Percentiles rank a stretch among this genome's conserved stretches.
Conservation (phyloP, 1,140 invertebrate genomes). For the Zaprionus ghesquierei region DNA sequence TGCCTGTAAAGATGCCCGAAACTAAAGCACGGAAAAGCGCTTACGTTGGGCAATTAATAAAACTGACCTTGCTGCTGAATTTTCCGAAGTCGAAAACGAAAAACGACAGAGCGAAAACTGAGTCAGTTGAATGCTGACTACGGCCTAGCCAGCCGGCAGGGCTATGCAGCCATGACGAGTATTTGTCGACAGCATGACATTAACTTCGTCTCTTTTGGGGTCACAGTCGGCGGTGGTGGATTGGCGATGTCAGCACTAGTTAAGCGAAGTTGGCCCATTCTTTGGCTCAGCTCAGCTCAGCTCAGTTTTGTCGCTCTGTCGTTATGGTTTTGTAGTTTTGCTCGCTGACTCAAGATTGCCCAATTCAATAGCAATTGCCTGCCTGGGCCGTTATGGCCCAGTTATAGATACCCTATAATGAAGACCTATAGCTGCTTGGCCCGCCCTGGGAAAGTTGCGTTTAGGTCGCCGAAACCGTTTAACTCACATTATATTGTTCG, state of each 20-base stretch:
- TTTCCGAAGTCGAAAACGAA: constrained; percentile 41
- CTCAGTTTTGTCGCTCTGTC: constrained; percentile 33
- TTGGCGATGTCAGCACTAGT: constrained; percentile 48
- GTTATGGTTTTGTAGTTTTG: constrained; percentile 62
- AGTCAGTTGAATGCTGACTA: too few species aligned
- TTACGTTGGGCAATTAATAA: constrained; percentile 66
- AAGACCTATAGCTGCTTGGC: not conserved
- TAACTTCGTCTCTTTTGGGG: constrained; percentile 73
- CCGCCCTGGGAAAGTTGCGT: not conserved
- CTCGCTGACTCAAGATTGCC: constrained; percentile 50
- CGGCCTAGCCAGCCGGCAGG: constrained; percentile 1
- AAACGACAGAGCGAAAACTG: constrained; percentile 32
- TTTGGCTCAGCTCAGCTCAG: constrained; percentile 41
- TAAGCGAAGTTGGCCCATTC: constrained; percentile 49
- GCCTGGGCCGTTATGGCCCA: constrained; percentile 20
- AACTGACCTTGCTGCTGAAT: constrained; percentile 73
- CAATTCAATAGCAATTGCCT: constrained; percentile 61
- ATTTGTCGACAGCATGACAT: constrained; percentile 75
- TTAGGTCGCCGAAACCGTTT: not conserved
- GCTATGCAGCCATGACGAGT: constrained; percentile 77
- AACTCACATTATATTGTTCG: constrained; percentile 32
- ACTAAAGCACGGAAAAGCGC: constrained; percentile 36
- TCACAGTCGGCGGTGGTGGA: constrained; percentile 53
- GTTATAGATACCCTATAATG: constrained; percentile 23
- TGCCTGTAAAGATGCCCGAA: constrained; percentile 73